Percentiles rank a stretch among this genome's conserved stretches.
phyloP scores from a whole-genome alignment of 2,113 vertebrate genomes.

The Elephantulus edwardii region DNA sequence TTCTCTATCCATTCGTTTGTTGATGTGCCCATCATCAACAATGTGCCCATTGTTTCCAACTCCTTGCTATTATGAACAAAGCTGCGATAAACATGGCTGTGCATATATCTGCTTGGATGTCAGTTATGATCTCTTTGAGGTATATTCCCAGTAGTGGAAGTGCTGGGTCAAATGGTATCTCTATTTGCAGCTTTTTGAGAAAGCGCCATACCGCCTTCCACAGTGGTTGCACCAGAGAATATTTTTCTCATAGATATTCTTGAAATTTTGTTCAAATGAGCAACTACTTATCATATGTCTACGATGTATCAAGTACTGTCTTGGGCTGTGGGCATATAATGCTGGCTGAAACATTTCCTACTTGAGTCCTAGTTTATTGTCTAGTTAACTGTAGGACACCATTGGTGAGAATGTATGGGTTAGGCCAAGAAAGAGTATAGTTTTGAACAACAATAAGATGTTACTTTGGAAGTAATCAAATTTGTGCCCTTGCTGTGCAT shows the following conservation, averaged over 20 bases:
- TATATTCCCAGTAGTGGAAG: too few species aligned
- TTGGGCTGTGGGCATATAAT: background rate
- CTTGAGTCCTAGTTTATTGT: background rate
- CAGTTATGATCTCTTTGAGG: too few species aligned
- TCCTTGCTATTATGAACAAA: too few species aligned
- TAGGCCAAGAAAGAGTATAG: background rate
- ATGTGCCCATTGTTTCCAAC: too few species aligned
- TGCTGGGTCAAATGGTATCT: too few species aligned
- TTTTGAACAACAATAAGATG: background rate
- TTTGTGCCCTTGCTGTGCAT: background rate
- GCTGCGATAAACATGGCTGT: too few species aligned
- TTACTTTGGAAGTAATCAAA: background rate
- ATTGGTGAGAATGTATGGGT: background rate
- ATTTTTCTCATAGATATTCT: background rate
- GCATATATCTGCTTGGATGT: too few species aligned
- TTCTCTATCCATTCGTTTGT: too few species aligned
- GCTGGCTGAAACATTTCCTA: background rate
- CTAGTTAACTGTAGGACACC: background rate
- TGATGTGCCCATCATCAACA: too few species aligned
- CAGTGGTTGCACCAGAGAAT: too few species aligned
- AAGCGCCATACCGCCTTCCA: too few species aligned
- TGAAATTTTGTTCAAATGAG: background rate
- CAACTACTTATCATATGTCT: background rate
- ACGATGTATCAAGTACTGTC: background rate
- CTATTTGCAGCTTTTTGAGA: too few species aligned